These are phyloP conservation scores for Porites divaricata DNA, from an alignment of 92 coral and sea anemone species.

Conservation along the genomic window DNA sequence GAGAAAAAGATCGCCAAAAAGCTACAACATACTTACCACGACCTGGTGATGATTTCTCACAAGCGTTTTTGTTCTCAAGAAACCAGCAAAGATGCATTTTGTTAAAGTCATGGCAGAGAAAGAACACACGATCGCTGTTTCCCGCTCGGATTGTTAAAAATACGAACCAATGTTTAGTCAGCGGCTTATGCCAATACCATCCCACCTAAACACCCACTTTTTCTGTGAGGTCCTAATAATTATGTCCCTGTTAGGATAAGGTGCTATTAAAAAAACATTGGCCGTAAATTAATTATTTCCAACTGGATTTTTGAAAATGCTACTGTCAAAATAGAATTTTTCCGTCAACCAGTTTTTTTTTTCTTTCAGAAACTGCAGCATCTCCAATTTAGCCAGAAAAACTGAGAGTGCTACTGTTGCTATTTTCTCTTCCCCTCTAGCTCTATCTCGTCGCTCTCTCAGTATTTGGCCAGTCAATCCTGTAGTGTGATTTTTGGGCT, in stretches of 20 bases:
- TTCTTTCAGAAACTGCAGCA: no score
- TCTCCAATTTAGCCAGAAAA: no score
- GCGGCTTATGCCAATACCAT: conserved; percentile 14
- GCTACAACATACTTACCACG: conserved; percentile 16
- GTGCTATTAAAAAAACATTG: neutral
- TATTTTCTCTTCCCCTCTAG: no score
- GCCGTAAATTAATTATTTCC: no score
- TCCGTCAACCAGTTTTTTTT: no score
- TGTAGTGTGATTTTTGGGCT: no score
- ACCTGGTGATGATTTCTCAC: neutral
- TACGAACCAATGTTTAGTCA: neutral
- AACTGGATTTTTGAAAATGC: no score
- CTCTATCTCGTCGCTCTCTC: no score
- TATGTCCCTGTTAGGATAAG: neutral
- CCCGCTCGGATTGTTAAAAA: neutral
- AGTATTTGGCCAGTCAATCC: no score
- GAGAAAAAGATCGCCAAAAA: neutral
- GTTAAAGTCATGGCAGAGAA: neutral
- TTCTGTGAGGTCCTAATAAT: neutral
- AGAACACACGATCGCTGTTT: conserved; percentile 1
- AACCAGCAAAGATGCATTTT: conserved; percentile 8
- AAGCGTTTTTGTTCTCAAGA: neutral
- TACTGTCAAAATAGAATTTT: no score
- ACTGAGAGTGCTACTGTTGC: no score
- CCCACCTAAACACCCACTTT: conserved; percentile 23